These are phyloP conservation scores for Ictidomys tridecemlineatus DNA, from an alignment of 2,113 vertebrate genomes.

Conservation along the genomic window DNA sequence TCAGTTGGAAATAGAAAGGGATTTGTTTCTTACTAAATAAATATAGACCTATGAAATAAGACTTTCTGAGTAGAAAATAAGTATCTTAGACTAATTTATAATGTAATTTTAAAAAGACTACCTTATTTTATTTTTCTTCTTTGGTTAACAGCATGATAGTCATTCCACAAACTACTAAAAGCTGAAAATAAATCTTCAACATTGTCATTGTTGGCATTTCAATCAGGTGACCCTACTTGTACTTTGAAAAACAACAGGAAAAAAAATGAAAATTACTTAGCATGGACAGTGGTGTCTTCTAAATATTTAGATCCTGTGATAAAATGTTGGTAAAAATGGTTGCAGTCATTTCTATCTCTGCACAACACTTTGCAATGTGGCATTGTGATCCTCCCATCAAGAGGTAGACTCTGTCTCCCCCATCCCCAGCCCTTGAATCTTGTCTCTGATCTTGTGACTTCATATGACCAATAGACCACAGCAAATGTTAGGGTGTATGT, in stretches of 20 bases:
- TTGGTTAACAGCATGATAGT: background rate
- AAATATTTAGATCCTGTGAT: background rate
- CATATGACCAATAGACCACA: background rate
- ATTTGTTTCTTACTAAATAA: background rate
- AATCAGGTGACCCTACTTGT: background rate
- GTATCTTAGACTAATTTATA: slow-evolving; percentile 28
- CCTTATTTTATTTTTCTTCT: background rate
- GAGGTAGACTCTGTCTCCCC: background rate
- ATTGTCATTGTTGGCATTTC: background rate
- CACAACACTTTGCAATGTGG: background rate
- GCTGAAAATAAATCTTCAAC: background rate
- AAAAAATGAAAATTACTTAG: background rate
- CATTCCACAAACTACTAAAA: background rate
- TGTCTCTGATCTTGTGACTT: background rate
- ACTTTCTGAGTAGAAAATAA: slow-evolving; percentile 38
- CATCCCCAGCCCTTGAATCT: background rate
- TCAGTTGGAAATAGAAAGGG: background rate
- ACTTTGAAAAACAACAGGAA: slow-evolving; percentile 48
- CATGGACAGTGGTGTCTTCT: background rate
- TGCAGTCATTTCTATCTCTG: background rate
- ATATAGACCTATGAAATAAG: background rate
- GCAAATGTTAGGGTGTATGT: background rate
- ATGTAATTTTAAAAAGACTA: background rate
- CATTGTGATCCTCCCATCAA: background rate
- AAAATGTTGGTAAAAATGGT: background rate